Base-by-base conservation (phyloP, 2,888 invertebrate genomes). In the Lymantria monacha region DNA sequence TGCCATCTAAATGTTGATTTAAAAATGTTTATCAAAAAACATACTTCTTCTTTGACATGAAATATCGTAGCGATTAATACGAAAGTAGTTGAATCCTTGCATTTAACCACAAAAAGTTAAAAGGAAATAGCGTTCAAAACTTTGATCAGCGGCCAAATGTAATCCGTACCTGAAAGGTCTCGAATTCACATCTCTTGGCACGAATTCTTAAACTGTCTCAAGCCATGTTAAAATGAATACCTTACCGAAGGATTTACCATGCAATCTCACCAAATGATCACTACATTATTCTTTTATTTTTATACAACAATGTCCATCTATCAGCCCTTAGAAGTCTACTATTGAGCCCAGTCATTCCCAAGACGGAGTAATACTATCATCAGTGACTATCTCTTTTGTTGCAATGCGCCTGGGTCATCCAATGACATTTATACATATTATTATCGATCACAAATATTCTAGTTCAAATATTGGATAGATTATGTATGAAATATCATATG, bases 91-190 rank as follows among this genome's bases (percentile, higher is more conserved):
- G 61, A 67, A 65, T 59, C 61, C 61, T 52, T 59, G 59, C 61
- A 61, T 67, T 67, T 63, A 66, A 69, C 66, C 70, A 68, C 67
- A 71, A 70, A 71, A 69, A 60, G 62, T 59, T 69, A 61, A 74
- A 70, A 74, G 74, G 71, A 72, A 74, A 67, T 63, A 61, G 57
- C 64, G 60, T 68, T 70, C 71, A 73, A 63, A 65, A 72, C 71
- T 83, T 83, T 83, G 83, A 83, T 81, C 78, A 70, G 67, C 66
- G 66, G 82, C 83, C 83, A 83, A 85, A 77, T 79, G 81, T 79
- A 81, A 82, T 81, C 73, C 76, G 49, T 70, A 76, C 78, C 78
- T 76, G 76, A 73, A 76, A 79, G 76, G 77, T 77, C 65, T 65
- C 70, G 74, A 72, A 75, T 80, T 79, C 79, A 74, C 72, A 72